Base-by-base conservation (phyloP, 2,113 vertebrate species). In the Sylvia atricapilla region DNA sequence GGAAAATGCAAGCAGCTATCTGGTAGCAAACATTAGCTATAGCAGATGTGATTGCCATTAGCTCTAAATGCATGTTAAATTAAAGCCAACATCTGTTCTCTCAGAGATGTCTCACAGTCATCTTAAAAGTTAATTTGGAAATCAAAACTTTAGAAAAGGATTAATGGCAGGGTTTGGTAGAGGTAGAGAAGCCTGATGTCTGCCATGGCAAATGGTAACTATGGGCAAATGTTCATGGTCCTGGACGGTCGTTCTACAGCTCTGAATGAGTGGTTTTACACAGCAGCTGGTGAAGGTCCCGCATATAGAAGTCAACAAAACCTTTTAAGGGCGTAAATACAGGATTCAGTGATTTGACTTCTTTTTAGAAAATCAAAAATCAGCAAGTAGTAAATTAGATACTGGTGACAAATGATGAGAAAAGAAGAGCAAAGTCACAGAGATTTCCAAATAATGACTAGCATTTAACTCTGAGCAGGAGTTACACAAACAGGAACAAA, bases 31-130 rank as follows among this genome's bases (percentile, higher is more conserved):
- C 55, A 37, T 77, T 21, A 89, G 43, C 75, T 74, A 15, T 1
- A 81, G 79, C 87, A 93, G 85, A 78, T 95, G 64, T 75, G 64
- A 67, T 68, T 75, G 90, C 55, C 52, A 46, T 88, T 92, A 90
- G 56, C 56, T 93, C 79, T 66, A 74, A 86, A 81, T 50, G 64
- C 47, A 24, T 50, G 18, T 43, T 92, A 63, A 90, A 93, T 68
- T 79, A 75, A 66, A 96, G 41, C n/a, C 75, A 81, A 52, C 56
- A 64, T 67, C 89, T 67, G 68, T 84, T 93, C 72, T 93, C 44
- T 78, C 47, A 78, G 44, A 77, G 52, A 67, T 80, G 43, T 55
- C 47, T 37, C 43, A 73, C 67, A 66, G 39, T 80, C 47, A 55
- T 88, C 28, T 90, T 28, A 81, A 39, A 90, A 14, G 35, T 70